These are phyloP conservation scores for Crenuchus spilurus DNA, from an alignment of 2,797 vertebrate species.

Conservation along the genomic window DNA sequence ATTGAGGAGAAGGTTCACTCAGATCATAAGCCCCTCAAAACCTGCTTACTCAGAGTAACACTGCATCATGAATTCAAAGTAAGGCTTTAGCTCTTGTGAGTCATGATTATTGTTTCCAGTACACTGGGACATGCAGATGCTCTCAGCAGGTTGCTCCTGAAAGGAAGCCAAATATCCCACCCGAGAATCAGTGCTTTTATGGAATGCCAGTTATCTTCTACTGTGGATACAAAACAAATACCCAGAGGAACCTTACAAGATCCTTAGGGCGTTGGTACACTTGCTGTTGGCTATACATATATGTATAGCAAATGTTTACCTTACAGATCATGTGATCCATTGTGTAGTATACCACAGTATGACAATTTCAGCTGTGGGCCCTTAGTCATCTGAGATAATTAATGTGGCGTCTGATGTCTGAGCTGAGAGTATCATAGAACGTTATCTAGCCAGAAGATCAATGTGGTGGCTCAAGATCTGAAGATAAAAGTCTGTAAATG, in stretches of 20 bases:
- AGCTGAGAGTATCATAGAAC: not conserved
- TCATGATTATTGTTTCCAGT: not conserved
- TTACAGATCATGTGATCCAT: too few relatives aligned
- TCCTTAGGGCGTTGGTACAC: too few relatives aligned
- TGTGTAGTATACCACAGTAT: too few relatives aligned
- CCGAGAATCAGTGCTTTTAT: not conserved
- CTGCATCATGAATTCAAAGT: slow-evolving; percentile 1
- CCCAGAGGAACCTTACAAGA: not conserved
- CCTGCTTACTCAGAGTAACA: not conserved
- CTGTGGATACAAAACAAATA: not conserved
- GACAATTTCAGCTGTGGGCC: too few relatives aligned
- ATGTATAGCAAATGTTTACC: too few relatives aligned
- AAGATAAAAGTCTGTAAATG: not conserved
- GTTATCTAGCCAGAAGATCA: not conserved
- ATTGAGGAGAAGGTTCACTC: not conserved
- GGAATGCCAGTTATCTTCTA: not conserved
- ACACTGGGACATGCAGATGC: not conserved
- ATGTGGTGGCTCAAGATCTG: not conserved
- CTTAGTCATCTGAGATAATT: not conserved
- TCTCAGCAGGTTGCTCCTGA: not conserved
- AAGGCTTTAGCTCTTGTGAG: not conserved
- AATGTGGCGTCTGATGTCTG: not conserved
- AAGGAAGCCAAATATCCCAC: not conserved
- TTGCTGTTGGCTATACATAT: too few relatives aligned
- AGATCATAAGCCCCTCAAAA: not conserved